Evolutionary conservation across 2,888 invertebrate genomes (phyloP).

Genomic region (Pomacea canaliculata): DNA sequence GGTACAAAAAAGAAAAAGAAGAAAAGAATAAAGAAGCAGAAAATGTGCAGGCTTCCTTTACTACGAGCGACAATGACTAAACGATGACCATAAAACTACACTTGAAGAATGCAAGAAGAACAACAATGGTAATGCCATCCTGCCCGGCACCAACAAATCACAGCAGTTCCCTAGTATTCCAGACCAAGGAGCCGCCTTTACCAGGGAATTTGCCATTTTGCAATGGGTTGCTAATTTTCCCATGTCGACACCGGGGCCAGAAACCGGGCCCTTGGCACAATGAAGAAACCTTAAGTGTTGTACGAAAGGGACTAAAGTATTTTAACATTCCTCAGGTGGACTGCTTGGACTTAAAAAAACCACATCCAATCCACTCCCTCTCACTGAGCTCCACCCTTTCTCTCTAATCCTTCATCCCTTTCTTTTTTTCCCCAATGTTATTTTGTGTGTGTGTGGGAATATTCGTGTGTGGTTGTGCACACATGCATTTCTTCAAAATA

Average conservation of each 20-base stretch:
- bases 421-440: not conserved
- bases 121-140: no score
- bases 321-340: constrained; percentile 22
- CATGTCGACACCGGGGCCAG: constrained; percentile 20
- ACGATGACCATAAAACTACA: no score
- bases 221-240: constrained; percentile 22
- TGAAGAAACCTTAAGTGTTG: not conserved
- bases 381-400: not conserved
- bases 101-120: no score
- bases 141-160: no score
- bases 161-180: no score
- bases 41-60: no score
- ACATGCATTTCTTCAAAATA: not conserved
- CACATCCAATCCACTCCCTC: not conserved
- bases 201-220: no score
- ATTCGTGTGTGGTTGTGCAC: not conserved
- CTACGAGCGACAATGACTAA: no score
- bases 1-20: no score
- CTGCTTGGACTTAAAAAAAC: not conserved
- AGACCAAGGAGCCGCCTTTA: constrained; percentile 2
- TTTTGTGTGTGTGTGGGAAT: not conserved
- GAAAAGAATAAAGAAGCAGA: no score
- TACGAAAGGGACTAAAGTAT: constrained; percentile 4
- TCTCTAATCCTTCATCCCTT: not conserved
- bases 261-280: not conserved